A percentile compares a stretch with the other conserved stretches of the same genome.
Conservation (phyloP, 2,113 vertebrate species). For the Raja brachyura region DNA sequence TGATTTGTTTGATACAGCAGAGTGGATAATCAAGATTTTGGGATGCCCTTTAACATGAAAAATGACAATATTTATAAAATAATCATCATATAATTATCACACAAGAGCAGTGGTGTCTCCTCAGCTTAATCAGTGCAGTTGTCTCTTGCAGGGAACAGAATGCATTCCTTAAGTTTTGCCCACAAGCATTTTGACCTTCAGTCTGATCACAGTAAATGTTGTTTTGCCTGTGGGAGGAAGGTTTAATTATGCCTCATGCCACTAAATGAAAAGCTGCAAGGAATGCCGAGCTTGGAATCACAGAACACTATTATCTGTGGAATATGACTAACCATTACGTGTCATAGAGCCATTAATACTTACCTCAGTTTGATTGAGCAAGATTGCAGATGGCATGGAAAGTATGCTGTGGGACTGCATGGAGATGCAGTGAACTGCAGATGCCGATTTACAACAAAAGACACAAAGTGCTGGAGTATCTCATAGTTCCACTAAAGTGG, state of each 20-base stretch:
- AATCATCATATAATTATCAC: background rate
- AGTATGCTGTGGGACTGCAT: too few relatives aligned
- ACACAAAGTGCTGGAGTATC: too few relatives aligned
- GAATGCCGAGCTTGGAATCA: background rate
- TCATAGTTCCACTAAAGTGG: too few relatives aligned
- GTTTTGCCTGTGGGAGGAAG: background rate
- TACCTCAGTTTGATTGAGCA: background rate
- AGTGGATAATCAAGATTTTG: background rate
- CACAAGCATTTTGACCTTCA: background rate
- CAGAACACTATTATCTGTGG: background rate
- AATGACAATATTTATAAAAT: background rate
- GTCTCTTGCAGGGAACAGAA: background rate
- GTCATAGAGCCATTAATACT: background rate
- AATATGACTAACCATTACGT: background rate
- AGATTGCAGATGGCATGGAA: background rate
- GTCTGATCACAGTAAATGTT: conserved; percentile 18
- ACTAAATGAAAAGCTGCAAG: background rate
- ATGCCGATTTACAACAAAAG: too few relatives aligned
- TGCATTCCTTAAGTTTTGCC: background rate
- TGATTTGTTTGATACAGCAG: background rate
- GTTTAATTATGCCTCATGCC: background rate
- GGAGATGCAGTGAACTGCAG: too few relatives aligned
- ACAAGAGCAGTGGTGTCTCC: background rate
- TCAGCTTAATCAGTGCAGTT: background rate
- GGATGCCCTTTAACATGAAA: background rate